Evolutionary conservation across 1,140 invertebrate species (phyloP), one percentile per base, ranked within the genome.

Genomic region (Adelges cooleyi): DNA sequence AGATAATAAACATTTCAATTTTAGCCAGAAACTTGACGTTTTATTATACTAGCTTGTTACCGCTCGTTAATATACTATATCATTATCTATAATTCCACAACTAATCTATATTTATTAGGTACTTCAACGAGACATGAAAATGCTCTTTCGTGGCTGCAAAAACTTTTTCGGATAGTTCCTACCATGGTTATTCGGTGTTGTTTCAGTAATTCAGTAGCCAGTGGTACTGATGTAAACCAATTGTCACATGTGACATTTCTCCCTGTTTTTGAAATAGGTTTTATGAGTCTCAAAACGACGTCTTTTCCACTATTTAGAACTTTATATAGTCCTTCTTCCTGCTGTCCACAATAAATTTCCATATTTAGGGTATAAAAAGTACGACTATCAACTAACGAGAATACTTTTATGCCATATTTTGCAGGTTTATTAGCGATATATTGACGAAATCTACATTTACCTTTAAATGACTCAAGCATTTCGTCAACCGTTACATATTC

Each of bases 361-460:
- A 76, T 65, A 50, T 74, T 71, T n/a, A 42, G 36, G 17, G 66
- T 67, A 53, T 74, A 76, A 66, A 67, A 70, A 66, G 67, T 74
- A 69, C 69, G 54, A 22, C 68, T 67, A 71, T 73, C 70, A 67
- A 66, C 68, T 33, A 74, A 65, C 46, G 68, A 67, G 68, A 69
- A 74, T 66, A 75, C 68, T 71, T 78, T 78, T 48, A 78, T 72
- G n/a, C 75, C 78, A 71, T 77, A 79, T 69, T 74, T 75, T 33
- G 67, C 69, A 74, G 54, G 54, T 18, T 42, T 59, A 23, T 33
- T 52, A 69, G 8, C 69, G 68, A 56, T n/a, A n/a, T n/a, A n/a
- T n/a, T n/a, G n/a, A n/a, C n/a, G n/a, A n/a, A 50, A 50, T 25
- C 13, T 23, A 25, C 48, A 50, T 25, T 25, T 50, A n/a, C 48